phyloP scores from a whole-genome alignment of 2,888 invertebrate genomes.

The Helobdella robusta region DNA sequence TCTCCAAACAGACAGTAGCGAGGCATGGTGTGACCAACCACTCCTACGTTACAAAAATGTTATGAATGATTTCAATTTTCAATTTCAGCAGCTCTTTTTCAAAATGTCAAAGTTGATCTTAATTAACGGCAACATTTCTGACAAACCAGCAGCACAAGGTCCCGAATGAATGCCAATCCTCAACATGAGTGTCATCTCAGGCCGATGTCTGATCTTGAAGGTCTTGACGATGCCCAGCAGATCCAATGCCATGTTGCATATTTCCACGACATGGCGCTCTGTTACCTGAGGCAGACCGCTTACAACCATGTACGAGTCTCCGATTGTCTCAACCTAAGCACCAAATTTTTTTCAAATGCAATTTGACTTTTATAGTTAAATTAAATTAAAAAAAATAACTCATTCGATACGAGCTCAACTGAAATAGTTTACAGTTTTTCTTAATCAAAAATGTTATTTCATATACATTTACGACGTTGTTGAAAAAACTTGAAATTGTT shows the following conservation, averaged over 20 bases:
- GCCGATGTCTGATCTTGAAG: slow-evolving; percentile 35
- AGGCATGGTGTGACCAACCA: slow-evolving; percentile 31
- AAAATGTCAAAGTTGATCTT: no score
- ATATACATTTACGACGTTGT: no score
- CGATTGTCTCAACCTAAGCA: slow-evolving; percentile 35
- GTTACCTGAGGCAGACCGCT: slow-evolving; percentile 55
- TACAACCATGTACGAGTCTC: slow-evolving; percentile 35
- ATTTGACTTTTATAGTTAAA: no score
- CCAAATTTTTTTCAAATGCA: no score
- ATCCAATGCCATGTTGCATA: slow-evolving; percentile 35
- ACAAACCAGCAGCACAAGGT: slow-evolving; percentile 22
- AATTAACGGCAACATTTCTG: no score
- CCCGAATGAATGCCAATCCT: slow-evolving; percentile 41
- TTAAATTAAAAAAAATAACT: no score
- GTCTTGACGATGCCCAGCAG: slow-evolving; percentile 32
- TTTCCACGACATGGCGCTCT: slow-evolving; percentile 35
- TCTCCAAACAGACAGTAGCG: slow-evolving; percentile 31
- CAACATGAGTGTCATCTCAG: slow-evolving; percentile 32
- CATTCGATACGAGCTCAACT: no score
- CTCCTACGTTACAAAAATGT: slow-evolving; percentile 26
- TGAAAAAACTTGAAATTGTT: no score
- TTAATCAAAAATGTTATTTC: no score
- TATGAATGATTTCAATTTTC: no score
- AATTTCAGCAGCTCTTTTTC: no score
- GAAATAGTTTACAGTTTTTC: no score